phyloP scores from a whole-genome alignment of 2,797 vertebrate species.

The Lerista edwardsae region DNA sequence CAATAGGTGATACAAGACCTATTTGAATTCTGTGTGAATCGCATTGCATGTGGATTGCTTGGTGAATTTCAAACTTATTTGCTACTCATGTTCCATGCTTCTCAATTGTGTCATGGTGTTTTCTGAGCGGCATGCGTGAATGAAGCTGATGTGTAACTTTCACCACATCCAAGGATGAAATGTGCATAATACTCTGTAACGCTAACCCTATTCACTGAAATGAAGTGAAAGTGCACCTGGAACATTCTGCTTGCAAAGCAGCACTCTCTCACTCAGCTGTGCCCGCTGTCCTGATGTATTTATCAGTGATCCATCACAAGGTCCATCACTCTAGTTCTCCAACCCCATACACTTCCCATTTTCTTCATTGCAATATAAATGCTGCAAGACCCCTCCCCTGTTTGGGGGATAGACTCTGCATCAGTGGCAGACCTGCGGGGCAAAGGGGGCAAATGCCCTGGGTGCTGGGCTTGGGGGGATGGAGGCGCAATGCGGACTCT shows the following conservation, averaged over 20 bases:
- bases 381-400: too few species aligned
- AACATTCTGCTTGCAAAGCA: not conserved
- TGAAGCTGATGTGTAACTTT: not conserved
- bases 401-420: too few species aligned
- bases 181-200: not conserved
- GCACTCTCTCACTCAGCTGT: too few species aligned
- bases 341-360: too few species aligned
- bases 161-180: not conserved
- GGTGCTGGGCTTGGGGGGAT: too few species aligned
- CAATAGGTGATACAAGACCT: not conserved
- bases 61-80: not conserved
- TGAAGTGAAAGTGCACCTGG: not conserved
- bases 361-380: too few species aligned
- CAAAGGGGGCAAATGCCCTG: too few species aligned
- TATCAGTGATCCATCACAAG: too few species aligned
- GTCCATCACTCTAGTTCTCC: too few species aligned
- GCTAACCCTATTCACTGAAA: not conserved
- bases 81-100: not conserved
- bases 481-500: too few species aligned
- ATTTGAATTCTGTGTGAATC: not conserved
- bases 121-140: not conserved
- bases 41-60: not conserved
- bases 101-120: not conserved
- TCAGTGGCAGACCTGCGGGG: too few species aligned
- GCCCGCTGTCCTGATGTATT: too few species aligned